Base-by-base conservation (phyloP, 53 echinoderm and acorn worm genomes). In the Crossaster papposus region DNA sequence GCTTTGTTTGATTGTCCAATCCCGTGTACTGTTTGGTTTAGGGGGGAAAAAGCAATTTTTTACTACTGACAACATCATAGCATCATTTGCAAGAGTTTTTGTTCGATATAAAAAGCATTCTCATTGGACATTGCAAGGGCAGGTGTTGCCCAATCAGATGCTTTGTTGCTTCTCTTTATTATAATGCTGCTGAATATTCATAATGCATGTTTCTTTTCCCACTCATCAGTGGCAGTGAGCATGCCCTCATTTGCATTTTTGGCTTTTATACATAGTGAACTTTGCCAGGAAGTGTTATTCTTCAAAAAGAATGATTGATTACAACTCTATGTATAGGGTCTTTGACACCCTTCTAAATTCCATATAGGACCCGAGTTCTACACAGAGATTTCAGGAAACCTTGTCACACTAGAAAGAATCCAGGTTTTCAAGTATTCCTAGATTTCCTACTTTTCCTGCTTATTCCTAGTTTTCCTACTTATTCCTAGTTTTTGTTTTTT, bases 81-180 rank as follows among this genome's bases (percentile, higher is more conserved):
- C 2, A 38, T 7, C 5, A 44, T 5, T 44, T 44, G 5, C 9
- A 44, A 7, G 44, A 7, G 62, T 62, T 3, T 18, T 62, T 62
- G 24, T 68, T 2, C 28, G 44, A 44, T 62, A 23, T 36, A 76
- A 78, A 78, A 78, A 17, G 15, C 38, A n/a, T 36, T 36, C 22
- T 78, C 78, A 78, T 78, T 78, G 78, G 50, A 24, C 78, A 44
- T 44, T 2, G 20, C 78, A 18, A 44, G 78, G 38, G 78, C 78
- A 78, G 78, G 36, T 68, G n/a, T 78, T n/a, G 78, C 78, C n/a
- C 78, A 78, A 78, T 78, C 78, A 50, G 23, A 78, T 78, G 38
- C 78, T 20, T 23, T 55, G 32, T 80, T 80, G 80, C 58, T 80
- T 80, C 36, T 51, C 33, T 74, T n/a, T 28, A 26, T 71, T 31